Base-by-base conservation (phyloP, 2,888 invertebrate genomes). In the Calameuta filiformis region DNA sequence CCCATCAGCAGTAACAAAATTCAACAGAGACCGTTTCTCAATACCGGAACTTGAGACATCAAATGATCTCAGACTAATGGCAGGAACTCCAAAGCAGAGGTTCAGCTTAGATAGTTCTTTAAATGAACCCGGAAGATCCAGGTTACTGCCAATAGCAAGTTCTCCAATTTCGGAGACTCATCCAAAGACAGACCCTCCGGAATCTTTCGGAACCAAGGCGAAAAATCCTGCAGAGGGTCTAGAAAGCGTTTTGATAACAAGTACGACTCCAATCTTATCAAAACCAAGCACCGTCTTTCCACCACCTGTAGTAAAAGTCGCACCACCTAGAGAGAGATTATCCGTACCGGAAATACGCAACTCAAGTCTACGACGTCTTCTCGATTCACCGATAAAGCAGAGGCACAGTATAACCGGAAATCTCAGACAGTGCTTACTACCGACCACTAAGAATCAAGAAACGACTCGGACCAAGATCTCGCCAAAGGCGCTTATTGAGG, bases 281-380 rank as follows among this genome's bases (percentile, higher is more conserved):
- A 71, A 71, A 71, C 34, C 71, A 34, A 30, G 12, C 33, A 33
- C 34, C 33, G 15, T 33, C 12, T 71, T 71, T 34, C 15, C 34
- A 12, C 71, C 31, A 12, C 40, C 75, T 12, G 68, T 73, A 11
- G n/a, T 35, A 11, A 79, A 76, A 35, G 12, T 79, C 34, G 79
- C 81, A 12, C 81, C 81, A 6, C 75, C 81, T 1, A 83, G 90
- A n/a, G 90, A 90, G 76, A 85, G 90, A 34, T 88, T 90, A 87
- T 90, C 90, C 3, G 90, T 90, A 0, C 90, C 90, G 0, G 90
- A 90, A 75, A 90, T 90, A 37, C 83, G 90, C 12, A 90, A 88
- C 56, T 88, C 90, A 4, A 90, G 90, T 76, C 80, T 90, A 1
- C 82, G 90, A 3, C 82, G 90, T 37, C 73, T 90, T 34, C 81